Percentiles rank a stretch among this genome's conserved stretches.
Conservation (phyloP, 2,888 invertebrate species). For the Scaeva pyrastri region DNA sequence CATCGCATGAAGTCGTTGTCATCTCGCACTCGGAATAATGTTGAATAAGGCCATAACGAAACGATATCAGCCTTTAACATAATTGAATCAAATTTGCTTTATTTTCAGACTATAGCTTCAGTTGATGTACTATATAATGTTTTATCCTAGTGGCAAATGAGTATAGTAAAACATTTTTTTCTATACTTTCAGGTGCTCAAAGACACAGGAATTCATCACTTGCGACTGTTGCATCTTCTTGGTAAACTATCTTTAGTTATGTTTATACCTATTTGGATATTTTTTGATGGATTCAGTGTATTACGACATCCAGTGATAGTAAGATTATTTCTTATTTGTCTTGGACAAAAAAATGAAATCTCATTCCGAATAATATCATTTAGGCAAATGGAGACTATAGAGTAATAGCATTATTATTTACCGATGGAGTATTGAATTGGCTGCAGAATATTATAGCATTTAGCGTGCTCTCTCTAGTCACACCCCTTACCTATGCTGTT, state of each 20-base stretch:
- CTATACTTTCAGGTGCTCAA: slow-evolving; percentile 87
- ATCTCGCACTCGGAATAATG: too few relatives aligned
- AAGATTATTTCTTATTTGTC: slow-evolving; percentile 81
- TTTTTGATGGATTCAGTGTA: slow-evolving; percentile 88
- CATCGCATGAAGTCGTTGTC: too few relatives aligned
- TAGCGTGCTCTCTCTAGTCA: slow-evolving; percentile 94
- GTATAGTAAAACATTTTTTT: too few relatives aligned
- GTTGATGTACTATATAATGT: too few relatives aligned
- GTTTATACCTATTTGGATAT: slow-evolving; percentile 93
- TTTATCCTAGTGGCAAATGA: too few relatives aligned
- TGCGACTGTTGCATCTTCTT: slow-evolving; percentile 92
- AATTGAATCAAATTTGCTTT: too few relatives aligned
- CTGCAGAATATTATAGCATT: slow-evolving; percentile 98
- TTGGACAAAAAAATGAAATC: neutral
- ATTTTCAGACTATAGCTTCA: too few relatives aligned
- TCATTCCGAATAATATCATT: slow-evolving; percentile 74
- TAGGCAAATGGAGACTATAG: slow-evolving; percentile 85
- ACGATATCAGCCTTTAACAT: too few relatives aligned
- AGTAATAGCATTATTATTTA: slow-evolving; percentile 87
- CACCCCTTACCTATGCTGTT: slow-evolving; percentile 98
- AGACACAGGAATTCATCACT: slow-evolving; percentile 95
- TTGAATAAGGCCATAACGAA: too few relatives aligned
- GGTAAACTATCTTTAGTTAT: slow-evolving; percentile 91
- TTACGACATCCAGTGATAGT: slow-evolving; percentile 87
- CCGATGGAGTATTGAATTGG: slow-evolving; percentile 96